Base-by-base conservation (phyloP, 2,888 invertebrate species). In the Achlya flavicornis region DNA sequence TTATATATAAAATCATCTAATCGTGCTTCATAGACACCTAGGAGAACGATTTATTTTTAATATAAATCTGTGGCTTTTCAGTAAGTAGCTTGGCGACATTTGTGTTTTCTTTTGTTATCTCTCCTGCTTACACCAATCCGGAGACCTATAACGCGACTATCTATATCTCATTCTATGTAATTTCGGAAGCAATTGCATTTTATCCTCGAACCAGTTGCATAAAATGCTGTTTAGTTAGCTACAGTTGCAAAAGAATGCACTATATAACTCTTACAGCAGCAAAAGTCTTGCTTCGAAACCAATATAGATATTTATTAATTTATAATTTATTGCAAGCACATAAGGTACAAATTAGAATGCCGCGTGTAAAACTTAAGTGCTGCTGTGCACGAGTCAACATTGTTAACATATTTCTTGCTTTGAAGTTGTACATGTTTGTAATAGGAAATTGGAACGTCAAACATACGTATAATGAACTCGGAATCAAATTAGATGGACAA, bases 401-500 rank as follows among this genome's bases (percentile, higher is more conserved):
- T 38, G 16, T 41, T 26, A 19, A 16, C 16, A 59, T 53, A 19
- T 53, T 53, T 53, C 10, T 53, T 19, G 53, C 19, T 53, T 48
- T n/a, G 58, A 33, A 35, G 33, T 41, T 12, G 19, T 5, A 60
- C 16, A 60, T 60, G 41, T 60, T 60, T 60, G 60, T 60, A 19
- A 19, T 43, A 60, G 60, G 60, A 41, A 60, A 60, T 41, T 60
- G 60, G 60, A 60, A 60, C 41, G 60, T 41, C 60, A 60, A 60
- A 60, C 59, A 16, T 12, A 26, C 11, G 12, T 12, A n/a, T 16
- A 35, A 58, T 58, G 35, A 33, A 38, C 35, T 58, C 16, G 35
- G 35, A 38, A 33, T 58, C 58, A n/a, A 58, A 58, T 58, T n/a
- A 58, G 35, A 58, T n/a, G 35, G 33, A n/a, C 14, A 32, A 5